Evolutionary conservation across 2,113 vertebrate species (phyloP), one percentile per base, ranked within the genome.

Genomic region (Corvus cornix): DNA sequence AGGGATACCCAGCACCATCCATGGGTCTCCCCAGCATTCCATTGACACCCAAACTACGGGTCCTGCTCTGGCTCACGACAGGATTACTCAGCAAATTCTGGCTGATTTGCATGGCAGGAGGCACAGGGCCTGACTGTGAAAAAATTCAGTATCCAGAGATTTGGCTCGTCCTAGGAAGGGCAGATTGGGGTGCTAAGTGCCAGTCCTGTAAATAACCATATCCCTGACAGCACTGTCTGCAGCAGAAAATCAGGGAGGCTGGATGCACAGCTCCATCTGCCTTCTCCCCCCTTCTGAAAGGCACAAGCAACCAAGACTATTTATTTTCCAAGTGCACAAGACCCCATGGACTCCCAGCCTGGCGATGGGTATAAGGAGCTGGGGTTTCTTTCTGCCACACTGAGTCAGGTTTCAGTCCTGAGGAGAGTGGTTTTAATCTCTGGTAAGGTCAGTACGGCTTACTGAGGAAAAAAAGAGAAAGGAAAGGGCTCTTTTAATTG

Each of bases 401-500:
- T 13, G 12, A 58, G 48, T 73, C 41, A 64, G 62, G 58, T 58
- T 44, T 70, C 68, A 63, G 41, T 44, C 30, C 66, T 28, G 68
- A 87, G 31, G 16, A 92, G 72, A 75, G 70, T 26, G 64, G 31
- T 41, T 89, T 66, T 58, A 52, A 59, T 94, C 63, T 78, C 52
- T 55, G 19, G 59, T 84, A 74, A 89, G 60, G 80, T 84, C 89
- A 94, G 72, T 27, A 78, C 30, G 88, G 63, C 10, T 87, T 91
- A 85, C 63, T 62, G 85, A 74, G 66, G 10, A 55, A 73, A 73
- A 48, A 59, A 55, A 62, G 30, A 67, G 21, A 60, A 69, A 73
- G 75, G 51, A 93, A 88, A 83, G 72, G 46, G 70, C 82, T 90
- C 53, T 90, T 96, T 94, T 96, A 92, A 86, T 88, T 87, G 84